Evolutionary conservation across 2,888 invertebrate species (phyloP).

Genomic region (Erebia aethiops): DNA sequence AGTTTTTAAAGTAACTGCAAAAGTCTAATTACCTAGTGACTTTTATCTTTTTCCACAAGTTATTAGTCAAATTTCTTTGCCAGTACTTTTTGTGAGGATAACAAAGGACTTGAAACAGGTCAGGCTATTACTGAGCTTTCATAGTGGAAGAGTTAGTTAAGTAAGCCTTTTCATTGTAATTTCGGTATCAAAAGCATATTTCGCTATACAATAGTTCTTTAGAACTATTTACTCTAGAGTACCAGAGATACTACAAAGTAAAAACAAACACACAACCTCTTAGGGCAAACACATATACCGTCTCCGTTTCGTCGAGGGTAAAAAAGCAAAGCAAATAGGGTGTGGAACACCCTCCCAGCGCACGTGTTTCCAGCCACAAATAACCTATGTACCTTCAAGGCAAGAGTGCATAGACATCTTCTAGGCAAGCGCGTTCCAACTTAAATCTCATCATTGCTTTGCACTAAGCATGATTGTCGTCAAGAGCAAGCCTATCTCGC

Average conservation of each 20-base stretch:
- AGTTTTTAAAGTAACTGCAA: slow-evolving; percentile 17
- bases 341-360: too few relatives aligned
- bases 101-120: slow-evolving; percentile 22
- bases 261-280: too few relatives aligned
- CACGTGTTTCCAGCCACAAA: too few relatives aligned
- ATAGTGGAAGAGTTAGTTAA: slow-evolving; percentile 10
- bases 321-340: too few relatives aligned
- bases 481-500: too few relatives aligned
- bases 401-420: too few relatives aligned
- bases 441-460: too few relatives aligned
- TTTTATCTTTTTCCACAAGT: slow-evolving; percentile 21
- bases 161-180: slow-evolving; percentile 13
- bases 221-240: slow-evolving; percentile 35
- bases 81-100: background rate
- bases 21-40: slow-evolving; percentile 17
- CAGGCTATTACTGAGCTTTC: slow-evolving; percentile 9
- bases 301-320: too few relatives aligned
- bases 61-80: slow-evolving; percentile 18
- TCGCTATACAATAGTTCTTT: slow-evolving; percentile 26
- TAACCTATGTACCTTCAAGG: too few relatives aligned
- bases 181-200: slow-evolving; percentile 29
- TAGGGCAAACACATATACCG: too few relatives aligned
- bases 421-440: too few relatives aligned
- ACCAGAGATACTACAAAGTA: slow-evolving; percentile 30
- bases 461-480: too few relatives aligned